Conservation (phyloP, 1,140 invertebrate species). For the Cheumatopsyche charites region DNA sequence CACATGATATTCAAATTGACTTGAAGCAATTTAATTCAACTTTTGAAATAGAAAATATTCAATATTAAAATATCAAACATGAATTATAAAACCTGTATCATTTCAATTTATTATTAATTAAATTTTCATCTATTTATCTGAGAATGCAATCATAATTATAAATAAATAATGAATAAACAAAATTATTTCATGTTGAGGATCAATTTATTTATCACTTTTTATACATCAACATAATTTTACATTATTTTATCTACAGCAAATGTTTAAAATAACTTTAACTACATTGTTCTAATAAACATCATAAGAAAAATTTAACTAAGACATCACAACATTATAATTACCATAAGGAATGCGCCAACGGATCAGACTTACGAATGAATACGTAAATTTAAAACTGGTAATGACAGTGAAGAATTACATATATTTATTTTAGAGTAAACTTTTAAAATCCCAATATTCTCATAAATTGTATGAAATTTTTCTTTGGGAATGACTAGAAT, state of each 20-base stretch:
- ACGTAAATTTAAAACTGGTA: not conserved
- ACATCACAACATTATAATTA: slow-evolving; percentile 47
- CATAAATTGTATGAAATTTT: not conserved
- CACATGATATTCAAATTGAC: too few relatives aligned
- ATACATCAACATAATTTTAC: slow-evolving; percentile 42
- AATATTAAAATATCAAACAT: too few relatives aligned
- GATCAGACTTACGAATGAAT: slow-evolving; percentile 24
- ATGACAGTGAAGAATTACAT: not conserved
- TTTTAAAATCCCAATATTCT: not conserved
- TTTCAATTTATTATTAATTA: too few relatives aligned
- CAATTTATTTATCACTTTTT: slow-evolving; percentile 48
- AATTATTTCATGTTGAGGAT: slow-evolving; percentile 26
- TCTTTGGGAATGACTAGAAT: slow-evolving; percentile 47
- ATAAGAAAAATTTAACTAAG: slow-evolving; percentile 44
- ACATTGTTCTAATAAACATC: slow-evolving; percentile 38
- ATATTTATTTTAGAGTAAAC: not conserved
- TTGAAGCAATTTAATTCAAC: too few relatives aligned
- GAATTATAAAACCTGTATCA: too few relatives aligned
- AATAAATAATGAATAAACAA: too few relatives aligned
- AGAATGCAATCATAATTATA: too few relatives aligned
- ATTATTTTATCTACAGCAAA: slow-evolving; percentile 23
- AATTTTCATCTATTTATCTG: too few relatives aligned
- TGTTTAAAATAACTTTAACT: slow-evolving; percentile 34
- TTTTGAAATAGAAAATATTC: too few relatives aligned
- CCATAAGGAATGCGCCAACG: slow-evolving; percentile 43